Conservation (phyloP, 2,888 invertebrate genomes). For the Philhelius pedissequus region DNA sequence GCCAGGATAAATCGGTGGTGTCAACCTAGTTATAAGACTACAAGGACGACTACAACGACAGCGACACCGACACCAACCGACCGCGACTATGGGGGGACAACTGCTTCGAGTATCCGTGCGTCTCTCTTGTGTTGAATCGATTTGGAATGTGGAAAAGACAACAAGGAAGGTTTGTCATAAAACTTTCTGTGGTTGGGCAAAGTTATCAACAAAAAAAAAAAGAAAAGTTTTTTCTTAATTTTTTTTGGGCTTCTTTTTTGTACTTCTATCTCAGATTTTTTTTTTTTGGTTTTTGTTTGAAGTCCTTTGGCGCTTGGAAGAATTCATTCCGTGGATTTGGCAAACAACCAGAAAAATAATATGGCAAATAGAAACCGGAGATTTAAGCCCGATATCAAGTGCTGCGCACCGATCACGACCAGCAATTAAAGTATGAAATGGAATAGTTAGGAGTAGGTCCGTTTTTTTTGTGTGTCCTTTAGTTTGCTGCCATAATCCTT, state of each 20-base stretch:
- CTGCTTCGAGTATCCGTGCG: constrained; percentile 26
- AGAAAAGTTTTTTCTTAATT: constrained; percentile 28
- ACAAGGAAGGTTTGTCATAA: constrained; percentile 65
- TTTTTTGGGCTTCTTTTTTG: background rate
- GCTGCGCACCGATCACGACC: constrained; percentile 53
- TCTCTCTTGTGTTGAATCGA: constrained; percentile 49
- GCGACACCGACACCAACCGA: constrained; percentile 15
- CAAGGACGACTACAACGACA: constrained; percentile 12
- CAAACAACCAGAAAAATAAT: constrained; percentile 58
- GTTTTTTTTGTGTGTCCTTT: background rate
- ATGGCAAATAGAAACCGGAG: constrained; percentile 61
- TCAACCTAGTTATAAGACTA: constrained; percentile 55
- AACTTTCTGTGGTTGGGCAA: constrained; percentile 62
- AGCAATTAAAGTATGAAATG: constrained; percentile 57
- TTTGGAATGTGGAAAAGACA: constrained; percentile 54
- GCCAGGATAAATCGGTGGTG: constrained; percentile 55
- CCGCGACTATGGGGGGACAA: background rate
- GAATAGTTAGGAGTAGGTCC: constrained; percentile 56
- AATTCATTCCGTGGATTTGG: constrained; percentile 47
- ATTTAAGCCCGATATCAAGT: constrained; percentile 60
- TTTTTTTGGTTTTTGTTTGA: constrained; percentile 7
- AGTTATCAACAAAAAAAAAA: constrained; percentile 46
- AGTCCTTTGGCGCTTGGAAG: constrained; percentile 35
- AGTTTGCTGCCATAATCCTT: constrained; percentile 6
- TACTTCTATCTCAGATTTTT: constrained; percentile 12